Base-by-base conservation (phyloP, 2,113 vertebrate species). In the Nothocercus julius region DNA sequence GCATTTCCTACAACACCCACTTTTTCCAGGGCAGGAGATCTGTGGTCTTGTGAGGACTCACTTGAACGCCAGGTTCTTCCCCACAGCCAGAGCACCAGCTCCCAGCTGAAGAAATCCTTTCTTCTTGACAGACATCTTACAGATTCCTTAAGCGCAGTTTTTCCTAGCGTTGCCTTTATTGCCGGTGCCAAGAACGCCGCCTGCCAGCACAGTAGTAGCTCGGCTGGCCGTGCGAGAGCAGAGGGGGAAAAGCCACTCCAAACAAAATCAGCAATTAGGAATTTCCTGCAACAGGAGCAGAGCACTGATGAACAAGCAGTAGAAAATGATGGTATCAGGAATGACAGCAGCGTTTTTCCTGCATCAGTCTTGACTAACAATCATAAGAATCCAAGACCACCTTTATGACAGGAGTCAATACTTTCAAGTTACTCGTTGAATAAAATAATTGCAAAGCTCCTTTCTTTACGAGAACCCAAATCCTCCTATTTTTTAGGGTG, bases 151-250 rank as follows among this genome's bases (percentile, higher is more conserved):
- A 89, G 89, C 17, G 68, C 53, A 59, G 27, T 38, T 67, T 58
- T 69, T 90, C 64, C 74, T 59, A 34, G 62, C 1, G 27, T 8
- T 77, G 82, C 64, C 51, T 89, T 92, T 87, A 42, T 7, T 76
- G 72, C 13, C 64, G 28, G 32, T 92, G 90, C 85, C 90, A 92
- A 93, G 54, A 24, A 19, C 34, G 73, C 80, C 36, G 68, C 16
- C 92, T 93, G 91, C 59, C 93, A 95, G 74, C 68, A 74, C 90
- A 58, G 79, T 14, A 82, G 67, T 58, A 92, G 90, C 68, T 92
- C 75, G 64, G 53, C 25, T 93, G 44, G 61, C 64, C 44, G 22
- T 1, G 38, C 27, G 56, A 12, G 68, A 20, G 4, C 20, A 9
- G 12, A 16, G 5, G 24, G 32, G 27, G 9, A 38, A 13, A 63